Evolutionary conservation across 2,888 invertebrate genomes (phyloP), one percentile per base, ranked within the genome.

Genomic region (Drosophila fungiperda): DNA sequence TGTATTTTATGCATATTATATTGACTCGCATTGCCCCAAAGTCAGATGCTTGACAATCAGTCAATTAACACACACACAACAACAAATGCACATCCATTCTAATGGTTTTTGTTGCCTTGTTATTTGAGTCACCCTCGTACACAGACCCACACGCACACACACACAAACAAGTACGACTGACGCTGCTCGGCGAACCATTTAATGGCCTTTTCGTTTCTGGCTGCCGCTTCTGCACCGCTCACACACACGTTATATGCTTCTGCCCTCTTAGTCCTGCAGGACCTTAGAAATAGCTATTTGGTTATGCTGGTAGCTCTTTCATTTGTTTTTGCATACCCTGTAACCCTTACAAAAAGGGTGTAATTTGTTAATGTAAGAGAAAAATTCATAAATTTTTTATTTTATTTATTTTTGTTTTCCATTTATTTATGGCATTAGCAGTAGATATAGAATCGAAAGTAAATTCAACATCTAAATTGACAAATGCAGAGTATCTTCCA

Each of bases 301-400:
- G 85, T 89, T 85, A 87, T 84, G 87, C 82, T 89, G 80, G 77
- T 73, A 85, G 89, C 83, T 84, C 87, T 83, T 88, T 89, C 73
- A 83, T 78, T 83, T 83, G 63, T 63, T 72, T 58, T 54, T 59
- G 32, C 50, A 57, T 42, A 42, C 40, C 57, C 32, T 42, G 20
- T 20, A 32, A 6, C 20, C 57, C 20, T 57, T 42, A 20, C 15
- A 42, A 23, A 32, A 3, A n/a, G 20, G 15, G 40, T 32, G 9
- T 33, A 20, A n/a, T 4, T 7, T 11, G 23, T 26, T 20, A 9
- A 9, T 17, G 9, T 4, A 45, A 15, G 3, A 15, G 3, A 45
- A 23, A 45, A 8, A 4, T 7, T 15, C 7, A 3, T 20, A 6
- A 3, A 15, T 23, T 15, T 45, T 23, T 7, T 23, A 45, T 8